These are phyloP conservation scores for Bombus impatiens DNA, from an alignment of 1,140 invertebrate species.

Conservation along the genomic window DNA sequence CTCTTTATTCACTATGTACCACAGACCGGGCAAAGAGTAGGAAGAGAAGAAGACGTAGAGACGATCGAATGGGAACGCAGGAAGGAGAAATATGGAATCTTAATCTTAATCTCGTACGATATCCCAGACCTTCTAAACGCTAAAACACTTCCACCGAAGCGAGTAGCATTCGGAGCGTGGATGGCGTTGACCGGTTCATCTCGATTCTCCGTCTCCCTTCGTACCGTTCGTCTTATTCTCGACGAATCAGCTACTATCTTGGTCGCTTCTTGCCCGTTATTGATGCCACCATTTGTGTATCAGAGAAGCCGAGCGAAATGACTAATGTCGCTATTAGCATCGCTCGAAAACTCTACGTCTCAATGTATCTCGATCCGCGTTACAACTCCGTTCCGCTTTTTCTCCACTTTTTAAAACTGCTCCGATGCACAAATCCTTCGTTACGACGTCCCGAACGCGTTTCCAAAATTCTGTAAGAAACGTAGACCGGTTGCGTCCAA, in stretches of 20 bases:
- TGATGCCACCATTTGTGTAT: conserved; percentile 81
- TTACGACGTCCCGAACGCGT: not conserved
- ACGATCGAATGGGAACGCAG: not conserved
- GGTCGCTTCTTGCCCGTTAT: conserved; percentile 61
- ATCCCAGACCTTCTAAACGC: conserved; percentile 70
- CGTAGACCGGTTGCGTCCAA: not conserved
- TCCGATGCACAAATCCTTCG: too few species aligned
- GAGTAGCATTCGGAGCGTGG: conserved; percentile 4
- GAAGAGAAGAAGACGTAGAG: not conserved
- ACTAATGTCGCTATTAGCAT: conserved; percentile 79
- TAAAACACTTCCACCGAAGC: conserved; percentile 64
- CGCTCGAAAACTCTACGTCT: conserved; percentile 69
- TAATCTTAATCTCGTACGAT: conserved; percentile 72
- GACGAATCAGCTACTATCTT: conserved; percentile 54
- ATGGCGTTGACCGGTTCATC: conserved; percentile 64
- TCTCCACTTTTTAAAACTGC: not conserved
- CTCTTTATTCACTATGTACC: conserved; percentile 54
- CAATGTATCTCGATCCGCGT: conserved; percentile 65
- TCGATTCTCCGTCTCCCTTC: conserved; percentile 34
- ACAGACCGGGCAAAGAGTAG: not conserved
- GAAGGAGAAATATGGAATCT: conserved; percentile 47
- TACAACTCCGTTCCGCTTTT: conserved; percentile 5
- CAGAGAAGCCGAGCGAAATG: conserved; percentile 73
- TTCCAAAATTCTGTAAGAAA: not conserved
- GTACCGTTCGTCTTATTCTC: conserved; percentile 40